Conservation (phyloP, 2,888 invertebrate genomes). For the Hydrotaea cyrtoneurina region DNA sequence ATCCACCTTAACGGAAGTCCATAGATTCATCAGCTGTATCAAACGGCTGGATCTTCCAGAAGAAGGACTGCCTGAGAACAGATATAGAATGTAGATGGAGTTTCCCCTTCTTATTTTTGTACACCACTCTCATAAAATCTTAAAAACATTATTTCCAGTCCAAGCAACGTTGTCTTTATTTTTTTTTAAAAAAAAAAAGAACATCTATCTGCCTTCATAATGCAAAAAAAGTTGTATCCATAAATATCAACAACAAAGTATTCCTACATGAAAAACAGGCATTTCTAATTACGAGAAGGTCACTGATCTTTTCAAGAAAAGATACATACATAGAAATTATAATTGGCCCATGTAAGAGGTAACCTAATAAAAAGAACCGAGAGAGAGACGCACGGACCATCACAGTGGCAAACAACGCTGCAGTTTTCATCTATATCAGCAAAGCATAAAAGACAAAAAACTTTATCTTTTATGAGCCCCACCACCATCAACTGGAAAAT, state of each 20-base stretch:
- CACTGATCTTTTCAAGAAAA: constrained; percentile 5
- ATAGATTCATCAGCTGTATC: too few relatives aligned
- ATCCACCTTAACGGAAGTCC: too few relatives aligned
- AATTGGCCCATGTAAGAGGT: not conserved
- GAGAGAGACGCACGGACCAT: not conserved
- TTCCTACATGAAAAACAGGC: constrained; percentile 12
- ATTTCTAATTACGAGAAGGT: constrained; percentile 35
- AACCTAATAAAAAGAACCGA: not conserved
- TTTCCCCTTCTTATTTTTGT: constrained; percentile 43
- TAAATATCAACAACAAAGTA: not conserved
- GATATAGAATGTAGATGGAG: not conserved
- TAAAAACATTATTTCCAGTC: too few relatives aligned
- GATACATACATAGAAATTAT: not conserved
- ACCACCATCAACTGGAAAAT: not conserved
- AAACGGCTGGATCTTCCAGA: too few relatives aligned
- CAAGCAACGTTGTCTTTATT: too few relatives aligned
- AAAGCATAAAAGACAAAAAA: constrained; percentile 12
- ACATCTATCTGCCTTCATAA: not conserved
- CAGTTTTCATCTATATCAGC: not conserved
- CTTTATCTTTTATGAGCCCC: not conserved
- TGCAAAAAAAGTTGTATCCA: not conserved
- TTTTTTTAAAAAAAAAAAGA: too few relatives aligned
- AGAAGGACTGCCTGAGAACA: too few relatives aligned
- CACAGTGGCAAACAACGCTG: not conserved
- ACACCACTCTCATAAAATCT: too few relatives aligned